A percentile compares a stretch with the other conserved stretches of the same genome.
These are phyloP conservation scores for Xenus cinereus DNA, from an alignment of 2,113 vertebrate species.

Conservation along the genomic window DNA sequence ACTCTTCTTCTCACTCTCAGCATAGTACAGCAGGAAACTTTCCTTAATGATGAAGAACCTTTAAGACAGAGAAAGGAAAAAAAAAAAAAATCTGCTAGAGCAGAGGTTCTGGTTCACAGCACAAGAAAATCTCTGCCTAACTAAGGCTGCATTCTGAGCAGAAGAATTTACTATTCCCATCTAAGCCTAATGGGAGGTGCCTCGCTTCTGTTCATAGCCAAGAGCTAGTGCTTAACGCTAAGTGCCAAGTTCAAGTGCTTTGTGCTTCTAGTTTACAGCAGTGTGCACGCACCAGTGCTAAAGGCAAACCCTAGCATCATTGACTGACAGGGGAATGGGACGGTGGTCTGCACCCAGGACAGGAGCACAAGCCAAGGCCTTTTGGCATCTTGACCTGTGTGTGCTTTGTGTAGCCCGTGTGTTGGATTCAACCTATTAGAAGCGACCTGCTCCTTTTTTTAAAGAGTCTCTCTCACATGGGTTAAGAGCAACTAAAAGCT, in stretches of 20 bases:
- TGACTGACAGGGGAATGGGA: not conserved
- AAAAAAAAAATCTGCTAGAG: not conserved
- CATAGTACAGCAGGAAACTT: conserved; percentile 96
- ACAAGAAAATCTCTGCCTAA: not conserved
- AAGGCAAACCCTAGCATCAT: not conserved
- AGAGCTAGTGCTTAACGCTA: not conserved
- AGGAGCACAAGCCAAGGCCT: not conserved
- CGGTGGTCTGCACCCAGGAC: rapidly evolving
- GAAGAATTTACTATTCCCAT: not conserved
- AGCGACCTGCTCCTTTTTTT: not conserved
- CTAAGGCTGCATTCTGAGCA: not conserved
- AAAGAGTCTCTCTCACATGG: not conserved
- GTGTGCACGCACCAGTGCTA: not conserved
- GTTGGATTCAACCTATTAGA: not conserved
- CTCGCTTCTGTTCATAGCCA: not conserved
- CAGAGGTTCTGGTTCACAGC: not conserved
- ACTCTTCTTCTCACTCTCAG: conserved; percentile 90
- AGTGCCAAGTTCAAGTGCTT: not conserved
- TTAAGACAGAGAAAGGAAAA: not conserved
- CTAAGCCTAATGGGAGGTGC: not conserved
- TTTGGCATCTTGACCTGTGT: rapidly evolving
- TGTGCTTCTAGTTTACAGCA: not conserved
- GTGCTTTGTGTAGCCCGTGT: rapidly evolving
- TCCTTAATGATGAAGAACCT: conserved; percentile 99
- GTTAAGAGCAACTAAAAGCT: not conserved